These are phyloP conservation scores for Alethe castanea DNA, from an alignment of 2,113 vertebrate species.

Conservation along the genomic window DNA sequence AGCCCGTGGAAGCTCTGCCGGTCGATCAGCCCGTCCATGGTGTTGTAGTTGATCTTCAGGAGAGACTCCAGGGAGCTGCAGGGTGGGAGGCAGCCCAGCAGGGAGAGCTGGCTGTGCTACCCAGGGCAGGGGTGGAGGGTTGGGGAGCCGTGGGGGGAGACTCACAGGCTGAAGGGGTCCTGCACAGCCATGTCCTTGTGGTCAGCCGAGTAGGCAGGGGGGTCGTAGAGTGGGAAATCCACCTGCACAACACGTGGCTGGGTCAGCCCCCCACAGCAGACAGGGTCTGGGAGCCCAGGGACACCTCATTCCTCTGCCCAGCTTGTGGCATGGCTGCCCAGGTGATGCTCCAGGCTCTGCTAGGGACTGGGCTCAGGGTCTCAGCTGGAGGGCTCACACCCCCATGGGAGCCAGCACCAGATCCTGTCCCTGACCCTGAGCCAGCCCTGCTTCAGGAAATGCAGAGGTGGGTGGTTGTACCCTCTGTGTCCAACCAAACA, in stretches of 20 bases:
- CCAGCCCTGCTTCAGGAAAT: background rate
- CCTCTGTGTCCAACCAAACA: background rate
- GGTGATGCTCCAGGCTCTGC: background rate
- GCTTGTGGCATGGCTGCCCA: background rate
- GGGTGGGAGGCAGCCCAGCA: background rate
- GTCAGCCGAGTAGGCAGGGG: slow-evolving; percentile 67
- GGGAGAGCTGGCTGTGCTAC: background rate
- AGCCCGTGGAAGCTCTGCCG: slow-evolving; percentile 71
- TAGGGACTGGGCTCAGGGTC: background rate
- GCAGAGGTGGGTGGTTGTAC: background rate
- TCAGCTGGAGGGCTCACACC: rapidly evolving
- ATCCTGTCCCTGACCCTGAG: background rate
- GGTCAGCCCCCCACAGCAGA: background rate
- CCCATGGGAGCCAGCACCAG: rapidly evolving
- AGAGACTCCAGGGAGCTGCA: slow-evolving; percentile 64
- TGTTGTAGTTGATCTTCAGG: slow-evolving; percentile 70
- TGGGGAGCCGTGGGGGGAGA: rapidly evolving
- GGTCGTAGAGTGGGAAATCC: slow-evolving; percentile 80
- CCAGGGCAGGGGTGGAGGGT: background rate
- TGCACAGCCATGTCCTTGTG: slow-evolving; percentile 48
- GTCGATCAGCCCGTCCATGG: slow-evolving; percentile 61
- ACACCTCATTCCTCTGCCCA: background rate
- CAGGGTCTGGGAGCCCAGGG: rapidly evolving
- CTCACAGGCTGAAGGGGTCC: slow-evolving; percentile 73
- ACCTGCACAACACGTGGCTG: slow-evolving; percentile 43